Evolutionary conservation across 2,888 invertebrate species (phyloP).

Genomic region (Cerastis leucographa): DNA sequence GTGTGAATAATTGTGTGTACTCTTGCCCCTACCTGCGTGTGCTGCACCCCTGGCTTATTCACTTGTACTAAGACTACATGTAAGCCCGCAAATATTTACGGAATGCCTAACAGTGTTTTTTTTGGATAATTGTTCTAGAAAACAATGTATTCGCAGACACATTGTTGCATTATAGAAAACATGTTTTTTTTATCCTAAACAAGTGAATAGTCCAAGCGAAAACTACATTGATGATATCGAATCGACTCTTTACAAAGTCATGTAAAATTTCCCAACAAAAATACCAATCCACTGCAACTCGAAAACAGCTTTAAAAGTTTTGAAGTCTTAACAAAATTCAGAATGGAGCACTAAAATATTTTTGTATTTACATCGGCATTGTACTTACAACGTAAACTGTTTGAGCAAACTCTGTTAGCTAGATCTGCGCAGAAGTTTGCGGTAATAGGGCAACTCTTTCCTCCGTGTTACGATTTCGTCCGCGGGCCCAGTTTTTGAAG

Average conservation of each 20-base stretch:
- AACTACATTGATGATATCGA: constrained; percentile 2
- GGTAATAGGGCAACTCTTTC: constrained; percentile 65
- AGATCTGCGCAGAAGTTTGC: constrained; percentile 64
- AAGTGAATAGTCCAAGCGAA: background rate
- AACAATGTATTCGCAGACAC: constrained; percentile 9
- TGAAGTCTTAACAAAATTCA: constrained; percentile 55
- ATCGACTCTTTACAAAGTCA: constrained; percentile 35
- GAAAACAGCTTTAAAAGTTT: constrained; percentile 56
- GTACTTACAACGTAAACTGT: constrained; percentile 65
- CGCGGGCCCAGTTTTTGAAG: constrained; percentile 66
- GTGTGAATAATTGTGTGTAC: constrained; percentile 67
- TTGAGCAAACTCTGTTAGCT: constrained; percentile 64
- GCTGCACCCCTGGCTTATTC: constrained; percentile 52
- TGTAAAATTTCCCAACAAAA: constrained; percentile 42
- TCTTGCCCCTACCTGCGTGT: constrained; percentile 38
- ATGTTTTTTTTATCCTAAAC: background rate
- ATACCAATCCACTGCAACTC: constrained; percentile 40
- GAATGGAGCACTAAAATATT: constrained; percentile 59
- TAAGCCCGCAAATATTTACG: constrained; percentile 22
- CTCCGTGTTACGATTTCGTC: constrained; percentile 63
- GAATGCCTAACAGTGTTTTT: constrained; percentile 22
- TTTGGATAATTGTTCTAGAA: constrained; percentile 34
- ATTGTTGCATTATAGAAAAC: constrained; percentile 12
- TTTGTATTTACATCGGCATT: constrained; percentile 61
- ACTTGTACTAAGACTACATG: constrained; percentile 12